Conservation (phyloP, 2,797 vertebrate species). For the Sebastes oblongus region DNA sequence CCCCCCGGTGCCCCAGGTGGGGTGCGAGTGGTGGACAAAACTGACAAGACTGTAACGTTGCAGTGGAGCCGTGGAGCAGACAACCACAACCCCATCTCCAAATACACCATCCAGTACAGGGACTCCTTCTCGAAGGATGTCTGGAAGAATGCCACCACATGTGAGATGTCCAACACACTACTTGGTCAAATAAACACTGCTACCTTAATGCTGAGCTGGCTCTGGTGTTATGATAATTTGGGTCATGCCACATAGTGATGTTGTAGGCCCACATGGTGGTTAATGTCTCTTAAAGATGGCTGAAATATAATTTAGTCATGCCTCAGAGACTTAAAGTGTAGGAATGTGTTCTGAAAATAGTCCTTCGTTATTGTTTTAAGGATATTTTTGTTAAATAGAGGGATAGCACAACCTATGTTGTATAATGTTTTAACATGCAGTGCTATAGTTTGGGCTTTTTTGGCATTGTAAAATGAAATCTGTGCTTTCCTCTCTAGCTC, state of each 20-base stretch:
- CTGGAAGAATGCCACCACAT: constrained; percentile 94
- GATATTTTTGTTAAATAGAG: constrained; percentile 17
- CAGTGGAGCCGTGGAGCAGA: constrained; percentile 95
- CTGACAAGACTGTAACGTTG: constrained; percentile 85
- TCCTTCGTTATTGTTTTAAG: constrained; percentile 28
- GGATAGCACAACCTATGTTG: not conserved
- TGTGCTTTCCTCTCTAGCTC: constrained; percentile 77
- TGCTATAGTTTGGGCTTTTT: not conserved
- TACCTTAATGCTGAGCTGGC: constrained; percentile 20
- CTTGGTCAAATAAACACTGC: constrained; percentile 45
- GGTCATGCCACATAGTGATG: constrained; percentile 30
- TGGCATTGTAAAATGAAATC: constrained; percentile 13
- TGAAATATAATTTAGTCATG: constrained; percentile 26
- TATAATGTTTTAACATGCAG: constrained; percentile 16
- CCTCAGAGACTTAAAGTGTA: constrained; percentile 25
- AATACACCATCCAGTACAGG: constrained; percentile 91
- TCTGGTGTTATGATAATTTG: constrained; percentile 19
- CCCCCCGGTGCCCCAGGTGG: constrained; percentile 95
- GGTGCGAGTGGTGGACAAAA: constrained; percentile 86
- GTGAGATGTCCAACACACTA: constrained; percentile 74
- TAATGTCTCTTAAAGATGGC: constrained; percentile 29
- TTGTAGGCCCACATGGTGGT: constrained; percentile 24
- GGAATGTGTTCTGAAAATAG: constrained; percentile 27
- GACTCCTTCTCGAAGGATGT: constrained; percentile 81
- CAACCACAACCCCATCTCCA: constrained; percentile 97